Evolutionary conservation across 2,797 vertebrate species (phyloP).

Genomic region (Aselliscus stoliczkanus): DNA sequence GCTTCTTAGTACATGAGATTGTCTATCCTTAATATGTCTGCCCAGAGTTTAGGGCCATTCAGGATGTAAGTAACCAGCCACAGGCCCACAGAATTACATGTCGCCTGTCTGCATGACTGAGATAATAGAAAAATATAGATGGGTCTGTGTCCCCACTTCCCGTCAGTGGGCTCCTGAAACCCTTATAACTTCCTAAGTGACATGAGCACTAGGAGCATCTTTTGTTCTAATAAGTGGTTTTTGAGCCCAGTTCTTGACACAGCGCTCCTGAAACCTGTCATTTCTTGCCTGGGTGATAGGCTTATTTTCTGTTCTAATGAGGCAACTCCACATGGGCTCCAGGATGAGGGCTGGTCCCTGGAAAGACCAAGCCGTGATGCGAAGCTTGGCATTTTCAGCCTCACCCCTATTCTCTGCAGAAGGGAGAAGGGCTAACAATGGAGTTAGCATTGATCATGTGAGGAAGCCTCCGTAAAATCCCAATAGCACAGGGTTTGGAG

Average conservation of each 20-base stretch:
- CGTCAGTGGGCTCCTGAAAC: neutral
- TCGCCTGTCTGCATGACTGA: neutral
- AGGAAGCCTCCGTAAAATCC: neutral
- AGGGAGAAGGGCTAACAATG: neutral
- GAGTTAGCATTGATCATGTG: neutral
- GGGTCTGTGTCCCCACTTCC: neutral
- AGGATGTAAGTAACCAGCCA: neutral
- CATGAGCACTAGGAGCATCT: neutral
- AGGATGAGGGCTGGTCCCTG: neutral
- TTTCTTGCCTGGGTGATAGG: neutral
- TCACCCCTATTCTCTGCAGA: neutral
- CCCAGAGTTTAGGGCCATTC: neutral
- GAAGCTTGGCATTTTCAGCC: neutral
- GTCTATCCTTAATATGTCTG: neutral
- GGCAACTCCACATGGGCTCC: neutral
- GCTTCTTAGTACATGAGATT: neutral
- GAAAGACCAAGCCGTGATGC: neutral
- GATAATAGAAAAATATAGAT: neutral
- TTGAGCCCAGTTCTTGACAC: neutral
- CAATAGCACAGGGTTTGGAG: neutral
- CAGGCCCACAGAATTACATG: neutral
- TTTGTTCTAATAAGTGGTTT: neutral
- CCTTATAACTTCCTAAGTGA: neutral
- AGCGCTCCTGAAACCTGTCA: neutral
- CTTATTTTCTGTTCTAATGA: neutral